phyloP scores from a whole-genome alignment of 2,888 invertebrate species.

The Octodonta nipae region DNA sequence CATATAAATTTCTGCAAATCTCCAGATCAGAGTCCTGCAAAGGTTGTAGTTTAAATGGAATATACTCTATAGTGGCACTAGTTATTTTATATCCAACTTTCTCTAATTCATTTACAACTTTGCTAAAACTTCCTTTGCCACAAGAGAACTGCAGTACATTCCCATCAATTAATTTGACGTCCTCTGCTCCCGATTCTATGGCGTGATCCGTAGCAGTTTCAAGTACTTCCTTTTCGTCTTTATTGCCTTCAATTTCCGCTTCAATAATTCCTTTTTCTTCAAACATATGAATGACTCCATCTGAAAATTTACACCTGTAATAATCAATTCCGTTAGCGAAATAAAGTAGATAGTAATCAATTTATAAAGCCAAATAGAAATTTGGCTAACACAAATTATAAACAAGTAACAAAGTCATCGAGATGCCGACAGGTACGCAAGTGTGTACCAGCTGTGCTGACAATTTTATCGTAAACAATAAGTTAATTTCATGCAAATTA shows the following conservation, averaged over 20 bases:
- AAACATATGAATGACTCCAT: conserved; percentile 41
- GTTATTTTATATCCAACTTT: conserved; percentile 36
- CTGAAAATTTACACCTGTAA: too few relatives aligned
- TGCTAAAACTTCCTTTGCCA: conserved; percentile 35
- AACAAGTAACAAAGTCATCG: too few relatives aligned
- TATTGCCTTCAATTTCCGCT: conserved; percentile 27
- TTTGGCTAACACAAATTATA: too few relatives aligned
- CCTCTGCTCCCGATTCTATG: conserved; percentile 54
- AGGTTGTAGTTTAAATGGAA: conserved; percentile 35
- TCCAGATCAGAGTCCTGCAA: conserved; percentile 40
- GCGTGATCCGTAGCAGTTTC: conserved; percentile 52
- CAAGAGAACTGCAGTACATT: conserved; percentile 44
- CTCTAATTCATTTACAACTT: conserved; percentile 39
- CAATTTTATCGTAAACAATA: too few relatives aligned
- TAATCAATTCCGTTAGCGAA: too few relatives aligned
- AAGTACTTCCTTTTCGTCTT: conserved; percentile 30
- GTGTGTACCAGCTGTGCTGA: too few relatives aligned
- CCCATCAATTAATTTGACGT: conserved; percentile 41
- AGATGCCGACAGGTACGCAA: too few relatives aligned
- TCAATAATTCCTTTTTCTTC: conserved; percentile 47
- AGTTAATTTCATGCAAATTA: too few relatives aligned
- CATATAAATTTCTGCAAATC: conserved; percentile 35
- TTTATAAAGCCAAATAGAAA: too few relatives aligned
- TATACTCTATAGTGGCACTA: conserved; percentile 37
- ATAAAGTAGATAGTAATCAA: too few relatives aligned